Base-by-base conservation (phyloP, 1,140 invertebrate species). In the Triops longicaudatus region DNA sequence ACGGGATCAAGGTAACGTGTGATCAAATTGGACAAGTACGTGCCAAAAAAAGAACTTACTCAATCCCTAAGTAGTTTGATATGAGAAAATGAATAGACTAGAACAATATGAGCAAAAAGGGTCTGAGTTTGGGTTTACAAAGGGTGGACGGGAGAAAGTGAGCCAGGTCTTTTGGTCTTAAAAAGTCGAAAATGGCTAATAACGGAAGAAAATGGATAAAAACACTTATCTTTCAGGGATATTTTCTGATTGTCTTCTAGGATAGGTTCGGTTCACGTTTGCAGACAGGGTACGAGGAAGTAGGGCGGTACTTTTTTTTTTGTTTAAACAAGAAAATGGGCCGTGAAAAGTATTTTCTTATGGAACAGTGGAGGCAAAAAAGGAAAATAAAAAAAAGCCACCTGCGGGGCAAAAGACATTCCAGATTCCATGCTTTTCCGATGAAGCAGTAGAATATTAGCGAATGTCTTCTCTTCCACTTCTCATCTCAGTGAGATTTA, bases 401-500 rank as follows among this genome's bases (percentile, higher is more conserved):
- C 50, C 50, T 63, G 50, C 50, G n/a, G n/a, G 50, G 50, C 50
- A 63, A 63, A 63, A 63, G 50, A 63, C 50, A 63, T 63, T 63
- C 50, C 50, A 63, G 17, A 63, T 63, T 63, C 50, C 50, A 63
- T 14, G 50, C 50, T 11, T 63, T 63, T 63, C 50, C 50, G 50
- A 63, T 63, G 6, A 63, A 63, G 50, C 50, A 9, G 10, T 63
- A 63, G 50, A 63, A 63, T 22, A 14, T 6, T 63, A n/a, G 1
- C 50, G 50, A 63, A 63, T 63, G 50, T 17, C 50, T 63, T 63
- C 50, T 63, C 50, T 63, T 63, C 0, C 44, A 63, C 50, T 63
- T 63, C 50, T n/a, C 22, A 63, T n/a, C 17, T 63, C 22, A 22
- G 17, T 63, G 50, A 22, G 22, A 63, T n/a, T 63, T 63, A 63